Evolutionary conservation across 2,888 invertebrate species (phyloP), one percentile per base, ranked within the genome.

Genomic region (Parnassius orleans): DNA sequence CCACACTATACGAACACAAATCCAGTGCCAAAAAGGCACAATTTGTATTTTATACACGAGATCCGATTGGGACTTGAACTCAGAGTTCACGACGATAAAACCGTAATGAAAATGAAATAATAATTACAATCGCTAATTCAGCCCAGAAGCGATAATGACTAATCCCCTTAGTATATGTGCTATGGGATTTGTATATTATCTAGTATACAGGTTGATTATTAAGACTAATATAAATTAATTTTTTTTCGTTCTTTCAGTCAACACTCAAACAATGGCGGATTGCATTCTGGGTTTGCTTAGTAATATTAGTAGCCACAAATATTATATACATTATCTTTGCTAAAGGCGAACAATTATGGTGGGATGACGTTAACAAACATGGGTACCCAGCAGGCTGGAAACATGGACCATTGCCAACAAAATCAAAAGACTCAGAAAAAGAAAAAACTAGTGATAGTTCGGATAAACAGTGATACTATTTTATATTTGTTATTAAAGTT

Each of bases 241-340:
- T 61, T 63, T 59, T 69, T 63, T 66, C 61, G 74, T 74, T 63
- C 75, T 79, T 74, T 54, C 80, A 94, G 94, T 93, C 94, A 54
- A 92, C 93, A 0, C 73, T 95, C 9, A 79, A 82, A 19, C 93
- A 96, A 86, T 97, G 97, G 97, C 92, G 95, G 24, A 74, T 93
- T 0, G 96, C 97, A 0, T 97, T 97, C 80, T 96, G 96, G 95
- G 94, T 97, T 46, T 94, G 96, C 51, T 92, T 96, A 9, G 94
- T 77, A 0, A 93, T 96, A 3, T 93, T 96, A 65, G 81, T 93
- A 0, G 65, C 93, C 1, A 95, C 96, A 1, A 95, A 95, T 74
- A 48, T 95, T 0, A 75, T 96, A 10, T 97, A 95, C 80, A 72
- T 95, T 2, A 58, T 95, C 5, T 95, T 93, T 77, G 96, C 95